Evolutionary conservation across 2,888 invertebrate genomes (phyloP).

Genomic region (Pediacus dermestoides): DNA sequence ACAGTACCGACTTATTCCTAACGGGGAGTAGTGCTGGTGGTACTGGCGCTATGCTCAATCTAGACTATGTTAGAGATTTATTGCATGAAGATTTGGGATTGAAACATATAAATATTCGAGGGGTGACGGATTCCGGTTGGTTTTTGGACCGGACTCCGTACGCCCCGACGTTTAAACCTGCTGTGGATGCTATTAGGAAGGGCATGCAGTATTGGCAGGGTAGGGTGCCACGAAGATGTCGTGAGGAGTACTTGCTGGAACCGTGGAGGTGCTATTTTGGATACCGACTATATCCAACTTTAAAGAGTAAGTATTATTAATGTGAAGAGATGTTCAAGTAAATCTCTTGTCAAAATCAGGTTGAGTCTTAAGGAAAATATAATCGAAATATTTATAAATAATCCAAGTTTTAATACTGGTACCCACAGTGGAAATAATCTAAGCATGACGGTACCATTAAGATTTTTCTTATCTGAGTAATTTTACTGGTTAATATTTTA

Average conservation of each 20-base stretch:
- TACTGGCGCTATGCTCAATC: constrained; percentile 87
- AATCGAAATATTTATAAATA: no score
- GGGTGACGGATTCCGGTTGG: constrained; percentile 92
- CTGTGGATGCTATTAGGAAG: constrained; percentile 62
- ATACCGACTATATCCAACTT: constrained; percentile 79
- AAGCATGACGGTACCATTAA: no score
- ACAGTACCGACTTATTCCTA: constrained; percentile 73
- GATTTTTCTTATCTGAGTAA: no score
- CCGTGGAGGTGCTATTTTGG: constrained; percentile 94
- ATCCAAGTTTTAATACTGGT: no score
- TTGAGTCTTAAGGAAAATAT: no score
- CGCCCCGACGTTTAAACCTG: constrained; percentile 54
- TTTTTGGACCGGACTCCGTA: constrained; percentile 83
- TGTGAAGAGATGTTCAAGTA: background rate
- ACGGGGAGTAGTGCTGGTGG: constrained; percentile 90
- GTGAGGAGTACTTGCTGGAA: constrained; percentile 63
- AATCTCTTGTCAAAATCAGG: no score
- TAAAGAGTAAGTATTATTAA: constrained; percentile 61
- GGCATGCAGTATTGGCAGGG: constrained; percentile 80
- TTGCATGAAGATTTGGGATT: constrained; percentile 58
- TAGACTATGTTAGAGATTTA: constrained; percentile 74
- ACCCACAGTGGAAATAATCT: no score
- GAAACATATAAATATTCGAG: constrained; percentile 68
- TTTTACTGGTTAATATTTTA: no score
- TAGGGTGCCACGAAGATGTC: constrained; percentile 74